Base-by-base conservation (phyloP, 2,888 invertebrate species). In the Rhagonycha lutea region DNA sequence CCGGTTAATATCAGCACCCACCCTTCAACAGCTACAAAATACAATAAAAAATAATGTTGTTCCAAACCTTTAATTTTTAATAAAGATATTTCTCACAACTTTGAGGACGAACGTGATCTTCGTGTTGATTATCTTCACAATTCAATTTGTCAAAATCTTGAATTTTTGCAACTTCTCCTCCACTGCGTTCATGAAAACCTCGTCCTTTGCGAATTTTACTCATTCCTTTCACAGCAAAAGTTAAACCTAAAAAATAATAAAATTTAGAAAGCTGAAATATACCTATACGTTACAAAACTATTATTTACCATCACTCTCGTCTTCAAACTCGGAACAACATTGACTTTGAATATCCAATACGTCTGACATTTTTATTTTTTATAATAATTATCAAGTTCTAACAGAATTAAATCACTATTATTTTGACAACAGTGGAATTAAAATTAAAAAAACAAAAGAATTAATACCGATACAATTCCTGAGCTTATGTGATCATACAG, bases 1-100 rank as follows among this genome's bases (percentile, higher is more conserved):
- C 96, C 96, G 80, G 97, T 97, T 14, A 98, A 96, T 88, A 99
- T 98, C 75, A 99, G 89, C 80, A 98, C 98, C 98, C 98, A 99
- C 8, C 98, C 98, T 89, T 98, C 98, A 0, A 98, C 96, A 10
- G 98, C 92, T 71, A 26, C 12, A 26, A 14, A 10, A 26, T 9
- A n/a, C 3, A 14, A 2, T 62, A n/a, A 62, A 62, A 62, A n/a
- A n/a, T 60, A 23, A 14, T 63, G 14, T 11, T 12, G 18, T 68
- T 14, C 8, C 0, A 28, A 28, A 12, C 28, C 8, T 26, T n/a
- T 8, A 67, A 18, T 12, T 7, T 47, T 11, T 10, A 69, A 47
- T 2, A 32, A 62, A 1, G 29, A 2, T 0, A 65, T 65, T n/a
- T 47, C 67, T 72, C 60, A 72, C 72, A 73, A 10, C 61, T n/a